Percentiles rank a stretch among this genome's conserved stretches.
Conservation (phyloP, 2,888 invertebrate species). For the Drosophila subquinaria region DNA sequence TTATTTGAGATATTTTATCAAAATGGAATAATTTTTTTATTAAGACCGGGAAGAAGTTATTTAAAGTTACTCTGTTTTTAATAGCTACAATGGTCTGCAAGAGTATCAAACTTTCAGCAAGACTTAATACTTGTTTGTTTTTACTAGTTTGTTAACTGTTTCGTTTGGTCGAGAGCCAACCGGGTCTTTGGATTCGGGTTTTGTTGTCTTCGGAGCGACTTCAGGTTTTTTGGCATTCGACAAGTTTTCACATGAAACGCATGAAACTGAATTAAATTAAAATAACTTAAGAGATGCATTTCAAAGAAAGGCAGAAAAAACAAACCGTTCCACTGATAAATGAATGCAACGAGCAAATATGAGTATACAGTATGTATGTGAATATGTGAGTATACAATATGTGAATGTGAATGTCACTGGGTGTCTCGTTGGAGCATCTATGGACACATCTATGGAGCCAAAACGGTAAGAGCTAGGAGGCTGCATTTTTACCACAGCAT, state of each 20-base stretch:
- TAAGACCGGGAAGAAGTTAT: too few relatives aligned
- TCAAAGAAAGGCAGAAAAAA: constrained; percentile 42
- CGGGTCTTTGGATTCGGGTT: constrained; percentile 22
- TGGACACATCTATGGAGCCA: constrained; percentile 42
- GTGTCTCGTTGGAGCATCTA: constrained; percentile 20
- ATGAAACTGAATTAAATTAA: constrained; percentile 74
- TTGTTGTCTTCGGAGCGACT: constrained; percentile 8
- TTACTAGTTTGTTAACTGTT: constrained; percentile 20
- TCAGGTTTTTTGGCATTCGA: constrained; percentile 65
- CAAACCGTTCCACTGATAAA: constrained; percentile 28
- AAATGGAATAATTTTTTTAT: too few relatives aligned
- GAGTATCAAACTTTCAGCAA: background rate
- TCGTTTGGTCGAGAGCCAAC: constrained; percentile 15
- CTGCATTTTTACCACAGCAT: too few relatives aligned
- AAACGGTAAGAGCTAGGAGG: too few relatives aligned
- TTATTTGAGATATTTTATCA: too few relatives aligned
- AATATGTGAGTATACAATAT: constrained; percentile 13
- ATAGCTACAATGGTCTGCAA: too few relatives aligned
- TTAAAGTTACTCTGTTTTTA: background rate
- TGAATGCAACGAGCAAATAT: constrained; percentile 26
- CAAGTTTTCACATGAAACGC: constrained; percentile 70
- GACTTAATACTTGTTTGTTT: background rate
- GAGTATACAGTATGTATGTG: constrained; percentile 9
- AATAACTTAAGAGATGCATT: constrained; percentile 49
- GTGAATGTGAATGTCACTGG: constrained; percentile 20